Evolutionary conservation across 1,140 invertebrate species (phyloP).

Genomic region (Saccostrea echinata): DNA sequence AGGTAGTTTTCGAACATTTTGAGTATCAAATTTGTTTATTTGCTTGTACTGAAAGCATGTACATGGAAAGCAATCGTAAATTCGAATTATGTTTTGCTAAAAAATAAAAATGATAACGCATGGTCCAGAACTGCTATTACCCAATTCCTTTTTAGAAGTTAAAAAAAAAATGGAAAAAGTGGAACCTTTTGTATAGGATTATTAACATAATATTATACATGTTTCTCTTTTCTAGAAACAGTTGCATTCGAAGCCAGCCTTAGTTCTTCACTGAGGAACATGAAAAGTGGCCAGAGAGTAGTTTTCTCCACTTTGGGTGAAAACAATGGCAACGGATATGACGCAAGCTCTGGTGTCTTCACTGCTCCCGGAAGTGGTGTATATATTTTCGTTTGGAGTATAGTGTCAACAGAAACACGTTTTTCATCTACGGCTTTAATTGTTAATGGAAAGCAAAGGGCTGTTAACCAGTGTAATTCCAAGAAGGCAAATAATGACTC

Average conservation of each 20-base stretch:
- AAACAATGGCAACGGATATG: background rate
- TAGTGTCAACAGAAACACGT: background rate
- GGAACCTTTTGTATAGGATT: too few species aligned
- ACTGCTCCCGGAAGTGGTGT: background rate
- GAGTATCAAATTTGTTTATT: too few species aligned
- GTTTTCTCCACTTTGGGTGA: background rate
- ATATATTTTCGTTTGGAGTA: background rate
- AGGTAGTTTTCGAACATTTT: background rate
- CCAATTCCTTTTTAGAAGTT: too few species aligned
- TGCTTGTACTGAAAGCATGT: too few species aligned
- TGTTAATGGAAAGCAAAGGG: background rate
- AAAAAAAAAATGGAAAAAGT: too few species aligned
- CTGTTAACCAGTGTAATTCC: background rate
- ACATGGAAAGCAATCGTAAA: too few species aligned
- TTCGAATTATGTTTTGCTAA: too few species aligned
- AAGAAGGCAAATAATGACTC: background rate
- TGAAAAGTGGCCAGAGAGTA: background rate
- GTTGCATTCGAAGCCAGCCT: background rate
- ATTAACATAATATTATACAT: too few species aligned
- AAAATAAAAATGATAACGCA: too few species aligned
- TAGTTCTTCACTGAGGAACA: background rate
- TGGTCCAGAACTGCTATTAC: too few species aligned
- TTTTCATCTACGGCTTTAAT: background rate
- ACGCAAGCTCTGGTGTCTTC: background rate
- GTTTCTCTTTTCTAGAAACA: background rate